These are phyloP conservation scores for Augiades crinisus DNA, from an alignment of 2,888 invertebrate genomes.

Conservation along the genomic window DNA sequence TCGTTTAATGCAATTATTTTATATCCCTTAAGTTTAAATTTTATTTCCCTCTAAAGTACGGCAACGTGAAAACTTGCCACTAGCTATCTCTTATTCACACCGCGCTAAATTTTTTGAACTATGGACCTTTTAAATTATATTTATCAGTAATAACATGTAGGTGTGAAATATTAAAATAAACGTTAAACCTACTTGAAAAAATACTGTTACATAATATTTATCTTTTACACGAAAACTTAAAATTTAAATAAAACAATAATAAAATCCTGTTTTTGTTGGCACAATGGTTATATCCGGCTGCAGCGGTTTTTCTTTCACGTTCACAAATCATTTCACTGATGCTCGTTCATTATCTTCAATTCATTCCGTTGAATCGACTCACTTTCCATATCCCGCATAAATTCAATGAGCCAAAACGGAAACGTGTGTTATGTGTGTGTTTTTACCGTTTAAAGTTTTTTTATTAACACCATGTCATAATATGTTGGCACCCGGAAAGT, in stretches of 20 bases:
- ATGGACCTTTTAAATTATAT: too few relatives aligned
- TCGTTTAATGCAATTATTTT: too few relatives aligned
- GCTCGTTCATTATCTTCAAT: constrained; percentile 11
- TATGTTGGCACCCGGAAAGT: not conserved
- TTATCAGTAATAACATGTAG: too few relatives aligned
- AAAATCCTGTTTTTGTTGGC: constrained; percentile 1
- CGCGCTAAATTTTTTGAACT: too few relatives aligned
- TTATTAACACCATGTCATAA: not conserved
- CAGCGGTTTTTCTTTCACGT: constrained; percentile 6
- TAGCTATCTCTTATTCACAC: too few relatives aligned
- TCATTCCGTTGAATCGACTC: constrained; percentile 6
- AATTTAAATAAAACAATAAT: not conserved
- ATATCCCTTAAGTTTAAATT: too few relatives aligned
- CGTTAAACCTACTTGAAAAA: too few relatives aligned
- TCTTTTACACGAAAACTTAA: too few relatives aligned
- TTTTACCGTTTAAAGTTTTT: not conserved
- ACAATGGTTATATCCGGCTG: not conserved
- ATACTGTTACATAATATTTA: too few relatives aligned
- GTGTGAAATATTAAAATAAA: too few relatives aligned
- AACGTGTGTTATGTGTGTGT: not conserved
- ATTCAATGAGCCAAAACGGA: constrained; percentile 10
- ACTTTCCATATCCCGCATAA: constrained; percentile 4
- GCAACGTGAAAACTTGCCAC: too few relatives aligned
- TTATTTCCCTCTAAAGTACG: too few relatives aligned
- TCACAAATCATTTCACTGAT: constrained; percentile 8